Conservation (phyloP, 2,113 vertebrate genomes). For the Ondatra zibethicus region DNA sequence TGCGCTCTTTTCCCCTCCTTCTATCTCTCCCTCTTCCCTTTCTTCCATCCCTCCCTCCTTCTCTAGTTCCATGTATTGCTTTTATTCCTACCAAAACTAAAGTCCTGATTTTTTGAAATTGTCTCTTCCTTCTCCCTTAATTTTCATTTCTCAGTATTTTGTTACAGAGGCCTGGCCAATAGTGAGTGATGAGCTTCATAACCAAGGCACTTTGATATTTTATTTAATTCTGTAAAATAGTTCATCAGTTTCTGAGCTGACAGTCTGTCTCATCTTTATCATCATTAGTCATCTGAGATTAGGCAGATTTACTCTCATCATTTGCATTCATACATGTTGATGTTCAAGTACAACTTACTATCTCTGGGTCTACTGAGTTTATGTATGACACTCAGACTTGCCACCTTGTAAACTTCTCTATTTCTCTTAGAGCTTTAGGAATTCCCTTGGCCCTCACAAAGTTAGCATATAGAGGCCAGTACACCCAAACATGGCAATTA, state of each 20-base stretch:
- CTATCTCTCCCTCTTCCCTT: neutral
- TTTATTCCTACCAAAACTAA: neutral
- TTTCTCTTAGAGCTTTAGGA: neutral
- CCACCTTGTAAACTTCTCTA: neutral
- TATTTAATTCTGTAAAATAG: conserved; percentile 37
- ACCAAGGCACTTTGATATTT: neutral
- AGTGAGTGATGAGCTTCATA: conserved; percentile 26
- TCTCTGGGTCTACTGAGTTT: neutral
- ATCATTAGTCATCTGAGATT: conserved; percentile 7
- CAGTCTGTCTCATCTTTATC: conserved; percentile 35
- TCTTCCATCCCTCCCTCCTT: neutral
- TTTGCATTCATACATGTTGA: neutral
- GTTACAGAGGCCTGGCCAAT: conserved; percentile 29
- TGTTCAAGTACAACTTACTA: neutral
- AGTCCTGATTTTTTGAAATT: neutral
- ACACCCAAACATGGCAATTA: neutral
- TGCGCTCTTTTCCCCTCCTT: neutral
- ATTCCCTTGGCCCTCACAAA: conserved; percentile 25
- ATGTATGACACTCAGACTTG: neutral
- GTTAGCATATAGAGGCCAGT: neutral
- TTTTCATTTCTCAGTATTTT: neutral
- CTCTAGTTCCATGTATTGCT: no score
- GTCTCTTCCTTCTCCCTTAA: conserved; percentile 14
- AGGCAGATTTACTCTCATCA: conserved; percentile 10
- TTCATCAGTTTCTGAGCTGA: neutral